Conservation (phyloP, 2,113 vertebrate genomes). For the Laterallus jamaicensis region DNA sequence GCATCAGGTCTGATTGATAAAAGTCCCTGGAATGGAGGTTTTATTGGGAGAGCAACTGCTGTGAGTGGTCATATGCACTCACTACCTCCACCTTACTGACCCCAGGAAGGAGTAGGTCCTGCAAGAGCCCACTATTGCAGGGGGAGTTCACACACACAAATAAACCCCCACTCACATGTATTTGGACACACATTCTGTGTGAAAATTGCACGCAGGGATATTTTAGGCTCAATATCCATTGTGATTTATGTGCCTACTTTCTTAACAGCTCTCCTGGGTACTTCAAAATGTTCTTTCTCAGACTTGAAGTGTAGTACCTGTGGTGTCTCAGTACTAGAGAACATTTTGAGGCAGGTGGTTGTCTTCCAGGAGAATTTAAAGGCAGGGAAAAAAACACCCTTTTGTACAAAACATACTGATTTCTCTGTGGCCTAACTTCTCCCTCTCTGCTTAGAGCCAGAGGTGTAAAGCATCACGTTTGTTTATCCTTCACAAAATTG, state of each 20-base stretch:
- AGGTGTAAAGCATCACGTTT: background rate
- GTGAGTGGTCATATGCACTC: background rate
- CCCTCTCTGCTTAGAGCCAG: background rate
- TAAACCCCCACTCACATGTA: fast-evolving
- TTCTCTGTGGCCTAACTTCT: background rate
- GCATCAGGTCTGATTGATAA: background rate
- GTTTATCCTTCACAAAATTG: background rate
- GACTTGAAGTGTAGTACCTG: background rate
- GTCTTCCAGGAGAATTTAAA: background rate
- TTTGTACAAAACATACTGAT: background rate
- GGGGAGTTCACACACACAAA: background rate
- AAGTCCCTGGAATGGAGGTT: background rate
- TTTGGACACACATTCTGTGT: background rate
- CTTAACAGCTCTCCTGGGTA: background rate
- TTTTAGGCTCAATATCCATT: background rate
- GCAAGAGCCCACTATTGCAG: background rate
- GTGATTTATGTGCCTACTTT: background rate
- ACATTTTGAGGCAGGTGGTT: background rate
- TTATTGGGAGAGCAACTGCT: background rate
- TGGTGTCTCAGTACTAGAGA: background rate
- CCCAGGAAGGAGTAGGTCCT: background rate
- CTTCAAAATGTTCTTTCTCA: background rate
- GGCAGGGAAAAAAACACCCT: fast-evolving
- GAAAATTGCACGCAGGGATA: background rate
- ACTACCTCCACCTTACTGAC: background rate